These are phyloP conservation scores for Corythoichthys intestinalis DNA, from an alignment of 2,113 vertebrate species.

Conservation along the genomic window DNA sequence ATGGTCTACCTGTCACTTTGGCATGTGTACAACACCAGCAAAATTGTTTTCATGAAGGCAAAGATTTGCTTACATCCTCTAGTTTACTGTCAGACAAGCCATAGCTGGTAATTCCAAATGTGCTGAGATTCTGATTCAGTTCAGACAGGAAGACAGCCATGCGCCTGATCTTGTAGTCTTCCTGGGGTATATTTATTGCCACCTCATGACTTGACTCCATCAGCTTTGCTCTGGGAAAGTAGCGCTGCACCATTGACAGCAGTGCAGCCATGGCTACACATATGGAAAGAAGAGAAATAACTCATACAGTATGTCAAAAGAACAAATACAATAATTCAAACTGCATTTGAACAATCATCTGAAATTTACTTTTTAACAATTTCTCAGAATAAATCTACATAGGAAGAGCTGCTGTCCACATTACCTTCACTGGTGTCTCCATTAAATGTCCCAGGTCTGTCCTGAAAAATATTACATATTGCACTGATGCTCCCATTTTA, in stretches of 20 bases:
- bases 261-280: conserved; percentile 70
- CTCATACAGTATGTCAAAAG: not conserved
- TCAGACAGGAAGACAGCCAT: conserved; percentile 74
- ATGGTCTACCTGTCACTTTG: not conserved
- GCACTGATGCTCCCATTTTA: too few relatives aligned
- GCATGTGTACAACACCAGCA: not conserved
- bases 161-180: conserved; percentile 72
- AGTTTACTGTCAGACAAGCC: conserved; percentile 70
- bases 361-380: not conserved
- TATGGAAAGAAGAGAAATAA: not conserved
- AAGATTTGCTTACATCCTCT: conserved; percentile 53
- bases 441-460: conserved; percentile 34
- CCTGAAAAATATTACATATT: conserved; percentile 61
- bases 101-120: conserved; percentile 78
- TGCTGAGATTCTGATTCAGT: conserved; percentile 71
- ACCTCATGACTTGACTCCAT: conserved; percentile 77
- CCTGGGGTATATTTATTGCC: conserved; percentile 77
- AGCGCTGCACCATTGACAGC: conserved; percentile 64
- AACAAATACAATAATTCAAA: not conserved
- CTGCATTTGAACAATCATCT: not conserved
- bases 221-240: conserved; percentile 71
- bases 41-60: not conserved
- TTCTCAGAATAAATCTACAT: conserved; percentile 59
- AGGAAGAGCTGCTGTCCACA: conserved; percentile 42
- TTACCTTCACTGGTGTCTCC: conserved; percentile 69